These are phyloP conservation scores for Apaloderma vittatum DNA, from an alignment of 2,113 vertebrate genomes.

Conservation along the genomic window DNA sequence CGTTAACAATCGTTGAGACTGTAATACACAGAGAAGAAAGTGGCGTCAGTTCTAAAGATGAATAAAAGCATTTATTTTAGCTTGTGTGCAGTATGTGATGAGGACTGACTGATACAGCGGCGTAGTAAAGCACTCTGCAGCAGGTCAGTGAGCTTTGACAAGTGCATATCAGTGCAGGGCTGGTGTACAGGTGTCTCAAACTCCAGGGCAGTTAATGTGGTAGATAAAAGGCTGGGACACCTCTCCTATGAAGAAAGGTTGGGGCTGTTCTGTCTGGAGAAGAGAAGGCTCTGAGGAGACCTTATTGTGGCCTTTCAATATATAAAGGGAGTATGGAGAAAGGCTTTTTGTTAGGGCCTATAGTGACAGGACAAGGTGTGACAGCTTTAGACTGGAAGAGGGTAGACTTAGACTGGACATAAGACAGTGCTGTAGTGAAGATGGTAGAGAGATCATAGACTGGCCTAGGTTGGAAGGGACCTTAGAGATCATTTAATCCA, in stretches of 20 bases:
- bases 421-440: background rate
- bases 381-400: background rate
- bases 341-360: background rate
- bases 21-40: background rate
- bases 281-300: background rate
- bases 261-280: background rate
- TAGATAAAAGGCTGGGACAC: background rate
- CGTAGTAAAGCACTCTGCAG: background rate
- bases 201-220: background rate
- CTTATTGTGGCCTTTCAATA: background rate
- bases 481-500: too few relatives aligned
- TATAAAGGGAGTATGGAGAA: background rate
- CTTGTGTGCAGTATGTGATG: background rate
- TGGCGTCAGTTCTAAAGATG: background rate
- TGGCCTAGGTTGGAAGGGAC: too few relatives aligned
- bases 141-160: background rate
- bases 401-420: background rate
- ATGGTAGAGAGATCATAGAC: background rate
- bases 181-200: background rate
- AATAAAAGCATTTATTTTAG: background rate
- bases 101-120: background rate
- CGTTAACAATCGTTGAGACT: background rate
- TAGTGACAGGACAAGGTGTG: background rate
- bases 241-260: background rate
- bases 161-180: background rate